Evolutionary conservation across 2,888 invertebrate species (phyloP).

Genomic region (Lepeophtheirus nordmannii): DNA sequence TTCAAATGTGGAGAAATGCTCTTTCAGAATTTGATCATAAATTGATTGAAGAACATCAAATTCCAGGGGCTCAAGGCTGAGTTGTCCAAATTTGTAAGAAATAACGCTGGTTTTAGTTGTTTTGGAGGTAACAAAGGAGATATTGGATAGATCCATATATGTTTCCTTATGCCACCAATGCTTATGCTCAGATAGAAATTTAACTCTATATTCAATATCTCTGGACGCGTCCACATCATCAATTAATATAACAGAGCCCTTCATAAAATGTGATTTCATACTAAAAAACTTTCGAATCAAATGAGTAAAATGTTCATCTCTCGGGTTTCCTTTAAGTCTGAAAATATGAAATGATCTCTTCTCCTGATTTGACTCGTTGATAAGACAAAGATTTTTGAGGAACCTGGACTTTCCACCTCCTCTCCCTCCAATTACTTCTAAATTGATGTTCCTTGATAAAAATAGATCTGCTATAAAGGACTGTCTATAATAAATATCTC

Average conservation of each 20-base stretch:
- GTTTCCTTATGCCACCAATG: background rate
- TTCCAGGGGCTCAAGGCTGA: background rate
- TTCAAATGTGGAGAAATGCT: background rate
- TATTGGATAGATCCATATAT: background rate
- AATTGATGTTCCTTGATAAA: background rate
- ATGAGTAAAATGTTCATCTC: background rate
- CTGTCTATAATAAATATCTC: background rate
- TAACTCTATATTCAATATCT: background rate
- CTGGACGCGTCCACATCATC: constrained; percentile 1
- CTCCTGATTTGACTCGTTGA: background rate
- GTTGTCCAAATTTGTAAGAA: background rate
- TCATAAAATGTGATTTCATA: background rate
- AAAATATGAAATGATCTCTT: background rate
- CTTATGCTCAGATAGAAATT: background rate
- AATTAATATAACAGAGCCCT: background rate
- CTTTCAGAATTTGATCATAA: background rate
- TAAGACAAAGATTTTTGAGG: background rate
- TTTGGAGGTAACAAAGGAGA: background rate
- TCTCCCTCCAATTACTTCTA: background rate
- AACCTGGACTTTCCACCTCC: background rate
- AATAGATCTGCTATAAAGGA: background rate
- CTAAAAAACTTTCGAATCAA: background rate
- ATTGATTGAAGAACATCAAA: background rate
- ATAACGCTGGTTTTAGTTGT: background rate
- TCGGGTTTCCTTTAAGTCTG: background rate